Conservation (phyloP, 2,888 invertebrate genomes). For the Drosophila parthenogenetica region DNA sequence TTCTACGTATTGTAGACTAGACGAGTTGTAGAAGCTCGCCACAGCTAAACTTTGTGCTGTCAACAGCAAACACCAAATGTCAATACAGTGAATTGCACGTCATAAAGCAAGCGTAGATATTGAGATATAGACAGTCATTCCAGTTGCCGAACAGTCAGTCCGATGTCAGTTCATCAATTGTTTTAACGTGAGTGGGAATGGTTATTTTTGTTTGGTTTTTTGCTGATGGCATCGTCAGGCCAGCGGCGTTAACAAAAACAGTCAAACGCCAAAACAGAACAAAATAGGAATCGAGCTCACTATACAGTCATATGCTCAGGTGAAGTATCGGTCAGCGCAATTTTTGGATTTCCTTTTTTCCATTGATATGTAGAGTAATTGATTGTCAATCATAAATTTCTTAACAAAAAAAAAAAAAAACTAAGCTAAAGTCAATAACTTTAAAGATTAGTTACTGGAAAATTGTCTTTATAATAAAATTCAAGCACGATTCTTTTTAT, state of each 20-base stretch:
- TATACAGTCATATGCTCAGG: no score
- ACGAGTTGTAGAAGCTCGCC: slow-evolving; percentile 24
- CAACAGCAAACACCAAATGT: slow-evolving; percentile 60
- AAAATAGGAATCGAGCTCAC: neutral
- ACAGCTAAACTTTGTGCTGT: slow-evolving; percentile 41
- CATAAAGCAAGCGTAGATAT: slow-evolving; percentile 55
- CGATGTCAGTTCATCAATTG: slow-evolving; percentile 55
- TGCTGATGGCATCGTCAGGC: slow-evolving; percentile 55
- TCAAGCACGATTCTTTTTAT: no score
- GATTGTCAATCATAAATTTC: no score
- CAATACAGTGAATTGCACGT: slow-evolving; percentile 51
- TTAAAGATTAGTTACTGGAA: no score
- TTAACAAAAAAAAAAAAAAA: no score
- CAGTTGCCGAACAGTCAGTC: slow-evolving; percentile 38
- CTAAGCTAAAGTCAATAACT: no score
- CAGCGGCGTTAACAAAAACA: slow-evolving; percentile 25
- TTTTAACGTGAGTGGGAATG: slow-evolving; percentile 61
- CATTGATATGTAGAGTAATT: no score
- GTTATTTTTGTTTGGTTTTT: slow-evolving; percentile 33
- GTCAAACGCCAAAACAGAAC: neutral
- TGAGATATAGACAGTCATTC: slow-evolving; percentile 42
- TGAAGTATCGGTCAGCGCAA: no score
- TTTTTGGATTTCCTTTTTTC: no score
- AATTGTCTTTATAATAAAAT: no score
- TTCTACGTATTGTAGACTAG: slow-evolving; percentile 15